phyloP scores from a whole-genome alignment of 1,140 invertebrate species.

The Chlorops oryzae region DNA sequence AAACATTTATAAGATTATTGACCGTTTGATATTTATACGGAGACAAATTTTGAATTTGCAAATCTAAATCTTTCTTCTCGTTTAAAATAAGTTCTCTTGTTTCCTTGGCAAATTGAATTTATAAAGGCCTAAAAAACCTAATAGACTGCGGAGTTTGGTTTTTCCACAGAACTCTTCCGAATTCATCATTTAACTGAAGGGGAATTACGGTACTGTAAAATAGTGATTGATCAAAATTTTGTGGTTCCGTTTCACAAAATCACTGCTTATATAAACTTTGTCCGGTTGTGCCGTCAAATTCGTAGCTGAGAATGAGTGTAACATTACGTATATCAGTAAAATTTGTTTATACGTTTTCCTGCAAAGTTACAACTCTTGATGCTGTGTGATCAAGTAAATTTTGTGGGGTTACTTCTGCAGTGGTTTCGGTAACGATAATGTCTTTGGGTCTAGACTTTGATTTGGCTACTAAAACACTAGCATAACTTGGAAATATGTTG shows the following conservation, averaged over 20 bases:
- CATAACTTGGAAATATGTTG: conserved; percentile 13
- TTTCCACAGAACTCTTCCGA: conserved; percentile 9
- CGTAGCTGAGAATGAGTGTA: conserved; percentile 15
- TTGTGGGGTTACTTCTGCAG: conserved; percentile 10
- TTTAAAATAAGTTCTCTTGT: conserved; percentile 12
- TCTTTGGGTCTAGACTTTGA: conserved; percentile 13
- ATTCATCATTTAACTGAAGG: conserved; percentile 13
- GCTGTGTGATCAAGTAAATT: conserved; percentile 11
- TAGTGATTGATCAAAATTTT: conserved; percentile 7
- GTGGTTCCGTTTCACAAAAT: conserved; percentile 10
- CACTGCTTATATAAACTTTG: conserved; percentile 14
- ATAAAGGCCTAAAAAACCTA: conserved; percentile 13
- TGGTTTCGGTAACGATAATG: conserved; percentile 12
- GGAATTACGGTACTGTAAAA: conserved; percentile 7
- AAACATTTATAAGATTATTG: too few species aligned
- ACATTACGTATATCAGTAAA: conserved; percentile 13
- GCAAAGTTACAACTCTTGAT: conserved; percentile 11
- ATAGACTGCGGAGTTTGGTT: conserved; percentile 15
- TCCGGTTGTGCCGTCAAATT: too few species aligned
- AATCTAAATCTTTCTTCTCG: too few species aligned
- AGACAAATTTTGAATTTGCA: conserved; percentile 11
- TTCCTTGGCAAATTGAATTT: conserved; percentile 13
- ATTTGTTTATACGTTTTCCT: conserved; percentile 11
- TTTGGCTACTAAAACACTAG: conserved; percentile 13
- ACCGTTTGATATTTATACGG: too few species aligned